Conservation (phyloP, 2,113 vertebrate genomes). For the Colistium nudipinnis region DNA sequence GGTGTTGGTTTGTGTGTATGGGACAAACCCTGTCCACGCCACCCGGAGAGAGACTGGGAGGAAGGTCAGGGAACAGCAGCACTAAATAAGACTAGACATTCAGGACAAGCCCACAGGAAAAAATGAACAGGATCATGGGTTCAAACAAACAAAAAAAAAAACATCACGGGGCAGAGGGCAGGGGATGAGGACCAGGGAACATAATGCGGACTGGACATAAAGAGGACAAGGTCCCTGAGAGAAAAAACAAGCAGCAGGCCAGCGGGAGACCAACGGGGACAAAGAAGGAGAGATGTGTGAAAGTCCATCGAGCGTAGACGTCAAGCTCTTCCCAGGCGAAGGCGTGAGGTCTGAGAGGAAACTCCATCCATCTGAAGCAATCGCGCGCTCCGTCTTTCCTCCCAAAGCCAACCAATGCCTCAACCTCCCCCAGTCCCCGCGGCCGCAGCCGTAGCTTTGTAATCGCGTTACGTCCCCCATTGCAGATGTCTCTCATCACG, state of each 20-base stretch:
- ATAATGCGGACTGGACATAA: constrained; percentile 50
- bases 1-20: neutral
- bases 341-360: constrained; percentile 50
- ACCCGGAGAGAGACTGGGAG: constrained; percentile 20
- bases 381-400: constrained; percentile 19
- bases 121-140: constrained; percentile 11
- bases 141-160: too few relatives aligned
- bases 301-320: constrained; percentile 24
- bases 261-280: neutral
- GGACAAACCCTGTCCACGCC: constrained; percentile 38
- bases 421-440: constrained; percentile 4
- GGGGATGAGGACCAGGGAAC: constrained; percentile 5
- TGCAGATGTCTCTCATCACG: constrained; percentile 62
- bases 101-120: constrained; percentile 36
- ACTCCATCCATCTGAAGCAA: neutral
- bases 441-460: constrained; percentile 29
- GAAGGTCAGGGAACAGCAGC: constrained; percentile 30
- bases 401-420: constrained; percentile 9
- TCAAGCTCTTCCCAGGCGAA: constrained; percentile 32
- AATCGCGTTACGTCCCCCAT: constrained; percentile 60
- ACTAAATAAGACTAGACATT: constrained; percentile 34
- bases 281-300: constrained; percentile 40
- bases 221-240: constrained; percentile 37
- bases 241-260: constrained; percentile 1
- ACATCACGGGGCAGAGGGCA: constrained; percentile 36